These are phyloP conservation scores for Galerucella pusilla DNA, from an alignment of 2,888 invertebrate genomes.

Conservation along the genomic window DNA sequence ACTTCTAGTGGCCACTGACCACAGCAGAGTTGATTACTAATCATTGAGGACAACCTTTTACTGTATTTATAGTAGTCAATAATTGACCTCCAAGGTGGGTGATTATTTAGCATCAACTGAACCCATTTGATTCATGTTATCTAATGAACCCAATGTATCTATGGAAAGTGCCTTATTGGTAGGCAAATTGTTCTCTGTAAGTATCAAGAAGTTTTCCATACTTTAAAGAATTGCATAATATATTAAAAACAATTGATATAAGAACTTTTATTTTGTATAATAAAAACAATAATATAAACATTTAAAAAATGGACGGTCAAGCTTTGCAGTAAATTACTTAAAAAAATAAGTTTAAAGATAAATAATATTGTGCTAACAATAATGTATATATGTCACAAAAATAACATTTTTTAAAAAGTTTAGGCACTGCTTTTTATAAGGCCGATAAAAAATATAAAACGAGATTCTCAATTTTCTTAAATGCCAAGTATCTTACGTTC, in stretches of 20 bases:
- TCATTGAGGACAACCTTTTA: too few relatives aligned
- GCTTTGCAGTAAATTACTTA: conserved; percentile 27
- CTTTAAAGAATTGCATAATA: too few relatives aligned
- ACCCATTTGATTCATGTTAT: too few relatives aligned
- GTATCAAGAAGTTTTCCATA: too few relatives aligned
- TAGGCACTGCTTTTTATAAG: conserved; percentile 31
- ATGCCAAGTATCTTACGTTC: not conserved
- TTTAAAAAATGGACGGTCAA: conserved; percentile 45
- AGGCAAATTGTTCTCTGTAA: too few relatives aligned
- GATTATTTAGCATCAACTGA: too few relatives aligned
- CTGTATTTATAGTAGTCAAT: too few relatives aligned
- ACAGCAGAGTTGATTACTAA: too few relatives aligned
- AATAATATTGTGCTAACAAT: conserved; percentile 21
- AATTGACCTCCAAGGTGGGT: too few relatives aligned
- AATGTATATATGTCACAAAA: conserved; percentile 27
- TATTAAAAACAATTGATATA: not conserved
- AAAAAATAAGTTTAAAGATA: conserved; percentile 22
- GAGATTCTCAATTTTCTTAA: not conserved
- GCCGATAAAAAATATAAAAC: conserved; percentile 8
- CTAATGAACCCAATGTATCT: too few relatives aligned
- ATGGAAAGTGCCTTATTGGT: too few relatives aligned
- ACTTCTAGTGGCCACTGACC: too few relatives aligned
- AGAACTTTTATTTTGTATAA: conserved; percentile 26
- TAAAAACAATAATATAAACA: conserved; percentile 35
- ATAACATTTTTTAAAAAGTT: conserved; percentile 13